Evolutionary conservation across 2,888 invertebrate genomes (phyloP), one percentile per base, ranked within the genome.

Genomic region (Yponomeuta sedellus): DNA sequence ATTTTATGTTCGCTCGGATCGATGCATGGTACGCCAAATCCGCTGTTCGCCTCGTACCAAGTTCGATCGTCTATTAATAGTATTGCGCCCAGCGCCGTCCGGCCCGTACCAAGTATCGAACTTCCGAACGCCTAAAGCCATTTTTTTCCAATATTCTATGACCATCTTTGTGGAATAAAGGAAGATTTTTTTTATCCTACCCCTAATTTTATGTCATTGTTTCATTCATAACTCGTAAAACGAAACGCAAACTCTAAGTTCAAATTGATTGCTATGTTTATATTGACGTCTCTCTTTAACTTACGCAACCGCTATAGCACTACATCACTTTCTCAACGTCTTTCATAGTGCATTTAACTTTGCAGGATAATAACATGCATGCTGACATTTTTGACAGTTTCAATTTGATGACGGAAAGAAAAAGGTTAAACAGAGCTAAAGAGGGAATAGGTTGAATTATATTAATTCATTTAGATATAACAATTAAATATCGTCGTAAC

Each of bases 341-440:
- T 28, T 25, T 6, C 11, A n/a, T 5, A 12, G 25, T 5, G 28
- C 11, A 11, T 63, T 40, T 44, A 44, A 44, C 20, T 63, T 63
- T 22, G 44, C 22, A 20, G 63, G 64, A 2, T 44, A 12, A 19
- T 59, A 10, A 16, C 19, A 74, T 75, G 76, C 85, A 83, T 85
- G 85, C 85, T 87, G 87, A 84, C 86, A 86, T 78, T 78, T 66
- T 66, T 88, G 88, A 87, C 88, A 86, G 86, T 89, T 89, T 85
- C 83, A 86, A 86, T 86, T 88, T 89, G 89, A 90, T 90, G 89
- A 90, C 89, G 87, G 90, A 88, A 88, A 89, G 88, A 84, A 88
- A 87, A 88, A 91, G 90, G 90, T 90, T 90, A 89, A 82, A 86
- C 78, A 86, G 80, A 86, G 85, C 82, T 84, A 88, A 85, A 86